These are phyloP conservation scores for Gnathonemus longibarbis DNA, from an alignment of 2,113 vertebrate species.

Conservation along the genomic window DNA sequence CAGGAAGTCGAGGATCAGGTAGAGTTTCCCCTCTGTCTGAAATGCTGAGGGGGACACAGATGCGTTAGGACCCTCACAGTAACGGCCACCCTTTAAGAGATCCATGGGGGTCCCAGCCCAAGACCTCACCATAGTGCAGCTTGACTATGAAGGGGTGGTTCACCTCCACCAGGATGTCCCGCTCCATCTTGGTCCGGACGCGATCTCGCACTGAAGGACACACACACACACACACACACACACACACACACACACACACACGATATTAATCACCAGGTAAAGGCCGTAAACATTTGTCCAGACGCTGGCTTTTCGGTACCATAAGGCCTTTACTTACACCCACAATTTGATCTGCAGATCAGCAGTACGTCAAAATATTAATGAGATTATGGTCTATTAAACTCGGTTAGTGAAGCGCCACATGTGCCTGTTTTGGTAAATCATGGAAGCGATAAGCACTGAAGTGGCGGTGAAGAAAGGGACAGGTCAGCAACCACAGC, in stretches of 20 bases:
- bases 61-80: neutral
- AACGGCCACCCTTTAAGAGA: neutral
- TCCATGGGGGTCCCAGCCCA: neutral
- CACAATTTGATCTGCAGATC: neutral
- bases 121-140: slow-evolving; percentile 58
- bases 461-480: no score
- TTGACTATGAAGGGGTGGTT: slow-evolving; percentile 81
- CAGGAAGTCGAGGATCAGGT: slow-evolving; percentile 80
- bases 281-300: neutral
- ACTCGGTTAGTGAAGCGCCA: no score
- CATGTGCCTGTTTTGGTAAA: neutral
- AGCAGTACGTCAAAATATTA: neutral
- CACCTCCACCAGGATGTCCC: slow-evolving; percentile 79
- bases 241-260: neutral
- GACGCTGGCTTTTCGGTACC: neutral
- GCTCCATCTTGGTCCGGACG: slow-evolving; percentile 77
- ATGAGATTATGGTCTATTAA: no score
- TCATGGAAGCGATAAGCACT: neutral
- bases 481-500: no score
- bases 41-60: slow-evolving; percentile 59
- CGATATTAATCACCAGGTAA: neutral
- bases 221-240: neutral
- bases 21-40: slow-evolving; percentile 80
- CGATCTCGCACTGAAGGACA: slow-evolving; percentile 34
- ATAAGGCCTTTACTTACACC: neutral